Percentiles rank a stretch among this genome's conserved stretches.
phyloP scores from a whole-genome alignment of 1,140 invertebrate species.

The Tetramorium simillimum region DNA sequence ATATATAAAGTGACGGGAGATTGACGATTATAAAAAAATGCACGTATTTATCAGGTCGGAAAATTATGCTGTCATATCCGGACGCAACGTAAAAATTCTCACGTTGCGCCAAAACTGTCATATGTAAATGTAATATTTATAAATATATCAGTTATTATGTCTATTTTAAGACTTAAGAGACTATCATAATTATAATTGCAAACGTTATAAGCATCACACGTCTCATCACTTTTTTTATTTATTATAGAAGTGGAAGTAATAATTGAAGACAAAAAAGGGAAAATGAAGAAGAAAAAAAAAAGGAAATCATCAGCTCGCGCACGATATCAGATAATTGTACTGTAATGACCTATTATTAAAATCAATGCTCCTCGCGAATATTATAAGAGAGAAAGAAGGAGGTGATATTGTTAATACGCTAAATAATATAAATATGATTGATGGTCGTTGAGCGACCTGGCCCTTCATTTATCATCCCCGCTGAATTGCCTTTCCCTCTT shows the following conservation, averaged over 20 bases:
- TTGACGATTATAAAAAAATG: slow-evolving; percentile 4
- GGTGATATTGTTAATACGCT: not conserved
- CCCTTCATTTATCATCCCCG: slow-evolving; percentile 10
- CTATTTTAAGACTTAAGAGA: not conserved
- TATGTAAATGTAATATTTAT: not conserved
- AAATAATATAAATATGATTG: slow-evolving; percentile 23
- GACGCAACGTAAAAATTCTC: not conserved
- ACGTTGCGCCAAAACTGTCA: not conserved
- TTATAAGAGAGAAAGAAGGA: not conserved
- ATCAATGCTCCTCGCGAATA: not conserved
- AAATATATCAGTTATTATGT: not conserved
- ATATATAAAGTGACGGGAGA: not conserved
- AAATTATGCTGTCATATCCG: not conserved
- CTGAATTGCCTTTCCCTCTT: not conserved
- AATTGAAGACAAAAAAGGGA: not conserved
- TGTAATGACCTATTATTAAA: not conserved
- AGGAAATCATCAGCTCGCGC: not conserved
- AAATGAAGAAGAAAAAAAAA: not conserved
- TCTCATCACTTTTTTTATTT: not conserved
- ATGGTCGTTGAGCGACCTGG: not conserved
- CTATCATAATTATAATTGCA: not conserved
- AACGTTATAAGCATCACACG: not conserved
- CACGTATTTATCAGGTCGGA: not conserved
- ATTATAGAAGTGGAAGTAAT: not conserved
- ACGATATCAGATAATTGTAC: not conserved